Conservation (phyloP, 2,797 vertebrate genomes). For the Enteromius argenteus region DNA sequence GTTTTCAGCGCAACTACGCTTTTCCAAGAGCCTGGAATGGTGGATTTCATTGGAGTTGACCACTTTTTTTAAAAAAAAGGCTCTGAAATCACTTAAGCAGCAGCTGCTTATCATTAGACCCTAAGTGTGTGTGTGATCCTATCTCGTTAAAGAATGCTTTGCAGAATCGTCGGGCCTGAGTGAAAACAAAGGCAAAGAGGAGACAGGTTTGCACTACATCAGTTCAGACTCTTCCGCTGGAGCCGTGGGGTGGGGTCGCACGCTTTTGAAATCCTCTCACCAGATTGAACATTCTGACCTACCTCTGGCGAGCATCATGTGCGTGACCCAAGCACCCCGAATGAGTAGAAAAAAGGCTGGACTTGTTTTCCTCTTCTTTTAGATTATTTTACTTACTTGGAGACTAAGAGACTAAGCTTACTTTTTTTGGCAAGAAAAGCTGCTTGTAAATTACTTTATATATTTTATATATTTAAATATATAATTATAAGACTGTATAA, state of each 20-base stretch:
- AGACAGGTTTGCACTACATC: slow-evolving; percentile 62
- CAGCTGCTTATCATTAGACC: slow-evolving; percentile 81
- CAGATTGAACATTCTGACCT: slow-evolving; percentile 37
- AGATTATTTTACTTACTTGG: slow-evolving; percentile 26
- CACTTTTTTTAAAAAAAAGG: slow-evolving; percentile 60
- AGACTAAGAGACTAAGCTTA: background rate
- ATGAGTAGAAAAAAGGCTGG: slow-evolving; percentile 34
- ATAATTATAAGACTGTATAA: background rate
- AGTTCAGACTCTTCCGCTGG: slow-evolving; percentile 49
- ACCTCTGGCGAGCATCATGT: slow-evolving; percentile 58
- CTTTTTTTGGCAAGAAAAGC: background rate
- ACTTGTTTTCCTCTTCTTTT: slow-evolving; percentile 34
- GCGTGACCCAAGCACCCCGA: slow-evolving; percentile 41
- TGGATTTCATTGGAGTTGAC: slow-evolving; percentile 72
- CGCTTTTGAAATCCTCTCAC: slow-evolving; percentile 46
- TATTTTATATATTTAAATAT: background rate
- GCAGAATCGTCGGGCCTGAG: slow-evolving; percentile 66
- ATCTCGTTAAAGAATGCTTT: slow-evolving; percentile 75
- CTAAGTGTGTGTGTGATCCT: slow-evolving; percentile 77
- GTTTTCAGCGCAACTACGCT: slow-evolving; percentile 54
- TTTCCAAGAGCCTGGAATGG: slow-evolving; percentile 65
- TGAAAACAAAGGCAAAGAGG: slow-evolving; percentile 70
- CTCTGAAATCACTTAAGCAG: slow-evolving; percentile 76
- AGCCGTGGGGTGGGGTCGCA: slow-evolving; percentile 41
- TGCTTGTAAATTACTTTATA: background rate